These are phyloP conservation scores for Drosophila azteca DNA, from an alignment of 1,140 invertebrate species.

Conservation along the genomic window DNA sequence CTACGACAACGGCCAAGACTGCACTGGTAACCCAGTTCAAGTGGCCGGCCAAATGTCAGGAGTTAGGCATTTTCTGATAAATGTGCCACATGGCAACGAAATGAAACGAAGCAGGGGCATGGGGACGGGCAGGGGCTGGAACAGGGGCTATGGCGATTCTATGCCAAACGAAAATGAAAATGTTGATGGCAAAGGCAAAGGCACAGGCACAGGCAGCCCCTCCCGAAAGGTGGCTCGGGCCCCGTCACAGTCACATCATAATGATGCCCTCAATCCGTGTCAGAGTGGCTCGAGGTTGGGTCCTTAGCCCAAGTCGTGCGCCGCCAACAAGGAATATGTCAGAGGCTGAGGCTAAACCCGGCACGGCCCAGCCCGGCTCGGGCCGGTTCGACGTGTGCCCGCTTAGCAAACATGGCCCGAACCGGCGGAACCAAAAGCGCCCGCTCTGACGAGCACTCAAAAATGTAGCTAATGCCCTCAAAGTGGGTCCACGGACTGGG, in stretches of 20 bases:
- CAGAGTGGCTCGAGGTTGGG: conserved; percentile 45
- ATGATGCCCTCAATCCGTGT: conserved; percentile 76
- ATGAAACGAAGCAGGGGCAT: too few relatives aligned
- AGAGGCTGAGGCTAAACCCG: conserved; percentile 59
- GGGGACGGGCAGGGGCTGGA: background rate
- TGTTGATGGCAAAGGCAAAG: conserved; percentile 44
- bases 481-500: conserved; percentile 1
- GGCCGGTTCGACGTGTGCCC: conserved; percentile 74
- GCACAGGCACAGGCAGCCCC: too few relatives aligned
- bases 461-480: conserved; percentile 70
- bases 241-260: conserved; percentile 75
- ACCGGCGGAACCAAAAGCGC: conserved; percentile 40
- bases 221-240: conserved; percentile 67
- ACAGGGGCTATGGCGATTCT: conserved; percentile 28
- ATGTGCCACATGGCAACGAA: conserved; percentile 68
- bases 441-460: conserved; percentile 70
- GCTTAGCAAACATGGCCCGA: conserved; percentile 68
- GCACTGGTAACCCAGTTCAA: conserved; percentile 72
- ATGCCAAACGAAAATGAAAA: conserved; percentile 73
- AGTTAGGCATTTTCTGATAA: conserved; percentile 72
- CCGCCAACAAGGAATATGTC: conserved; percentile 80
- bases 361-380: conserved; percentile 27
- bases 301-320: conserved; percentile 69
- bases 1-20: background rate
- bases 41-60: conserved; percentile 74